Evolutionary conservation across 2,888 invertebrate genomes (phyloP), one percentile per base, ranked within the genome.

Genomic region (Siphlonurus alternatus): DNA sequence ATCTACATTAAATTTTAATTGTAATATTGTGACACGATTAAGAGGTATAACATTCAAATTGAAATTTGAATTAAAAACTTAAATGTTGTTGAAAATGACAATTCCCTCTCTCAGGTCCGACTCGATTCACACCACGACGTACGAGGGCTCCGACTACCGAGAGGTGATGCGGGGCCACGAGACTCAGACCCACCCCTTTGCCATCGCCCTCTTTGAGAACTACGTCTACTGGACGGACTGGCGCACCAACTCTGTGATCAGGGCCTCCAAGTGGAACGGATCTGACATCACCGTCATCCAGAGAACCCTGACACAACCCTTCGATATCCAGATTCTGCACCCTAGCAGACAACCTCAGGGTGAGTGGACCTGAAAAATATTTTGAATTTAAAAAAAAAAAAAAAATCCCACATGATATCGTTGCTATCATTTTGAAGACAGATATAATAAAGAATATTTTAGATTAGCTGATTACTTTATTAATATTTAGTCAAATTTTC

Each of bases 201-300:
- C 93, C 61, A 85, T 94, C 67, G 83, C 90, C 0, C 79, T 93
- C 65, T 93, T 88, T 78, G 93, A 89, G 73, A 86, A 87, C 72
- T 85, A 88, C 75, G 86, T 94, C 15, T 95, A 91, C 78, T 95
- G 93, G 93, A 93, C 93, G 0, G 94, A 95, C 77, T 94, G 95
- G 95, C 81, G 91, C 68, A 86, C 86, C 64, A 91, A 90, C 74
- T 86, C 89, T 67, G 88, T 95, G 2, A 85, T 90, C 69, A 79
- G 88, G 71, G 92, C 93, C 25, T 89, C 89, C 77, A 94, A 94
- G 77, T 93, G 89, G 86, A 87, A 87, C 74, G 90, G 80, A 0
- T 82, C 83, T 23, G 85, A 88, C 74, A 86, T 91, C 1, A 79
- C 83, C 66, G 84, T 89, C 19, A 83, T 94, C 69, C 90, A 92